Base-by-base conservation (phyloP, 2,888 invertebrate species). In the Biston stratarius region DNA sequence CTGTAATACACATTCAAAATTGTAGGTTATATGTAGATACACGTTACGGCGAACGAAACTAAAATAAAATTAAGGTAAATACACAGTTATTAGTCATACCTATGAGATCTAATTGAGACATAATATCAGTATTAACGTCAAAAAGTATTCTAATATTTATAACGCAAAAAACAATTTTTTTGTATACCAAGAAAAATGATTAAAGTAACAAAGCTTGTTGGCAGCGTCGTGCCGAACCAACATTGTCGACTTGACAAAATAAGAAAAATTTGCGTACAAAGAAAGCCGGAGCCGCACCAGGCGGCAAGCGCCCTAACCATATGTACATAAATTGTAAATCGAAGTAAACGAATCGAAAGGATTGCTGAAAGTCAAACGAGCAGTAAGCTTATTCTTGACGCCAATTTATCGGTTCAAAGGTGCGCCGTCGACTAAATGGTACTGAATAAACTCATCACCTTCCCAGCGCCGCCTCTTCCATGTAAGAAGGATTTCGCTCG, bases 401-500 rank as follows among this genome's bases (percentile, higher is more conserved):
- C 84, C 87, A 87, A 89, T 88, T 88, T 87, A 86, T 88, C 84
- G 85, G 85, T 86, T 88, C 85, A 85, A 89, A 90, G 88, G 90
- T 90, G 89, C 90, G 83, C 87, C 85, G 87, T 89, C 87, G 86
- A 87, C 87, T 87, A 87, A 89, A 90, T 89, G 88, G 87, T 87
- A 84, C 87, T 86, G 86, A 89, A 91, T 91, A 91, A 89, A 90
- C 87, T 90, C 92, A 91, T 93, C 92, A 91, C 91, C 90, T 90
- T 77, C 83, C 82, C 83, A 84, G 90, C 79, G 78, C 90, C 93
- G 93, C 93, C 94, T 88, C 86, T 93, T 93, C 87, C 93, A 83
- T 93, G 93, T 93, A 85, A 73, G 84, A 84, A 83, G 87, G 89
- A 90, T 93, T 90, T 88, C 76, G 88, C 90, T 91, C 90, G 90